These are phyloP conservation scores for Eudasyphora cyanicolor DNA, from an alignment of 2,888 invertebrate species.

Conservation along the genomic window DNA sequence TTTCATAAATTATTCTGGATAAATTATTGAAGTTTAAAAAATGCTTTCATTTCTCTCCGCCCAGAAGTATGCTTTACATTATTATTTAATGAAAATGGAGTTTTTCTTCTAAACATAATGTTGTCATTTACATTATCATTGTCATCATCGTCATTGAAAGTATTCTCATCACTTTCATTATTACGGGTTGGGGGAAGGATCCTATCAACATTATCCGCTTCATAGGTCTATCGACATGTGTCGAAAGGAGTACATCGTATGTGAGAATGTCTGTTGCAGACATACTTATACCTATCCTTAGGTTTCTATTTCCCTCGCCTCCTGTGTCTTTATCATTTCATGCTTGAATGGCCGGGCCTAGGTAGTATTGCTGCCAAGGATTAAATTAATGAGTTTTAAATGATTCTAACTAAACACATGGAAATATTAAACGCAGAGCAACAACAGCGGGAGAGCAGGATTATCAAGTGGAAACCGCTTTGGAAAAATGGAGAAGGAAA, in stretches of 20 bases:
- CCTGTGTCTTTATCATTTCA: conserved; percentile 7
- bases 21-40: too few relatives aligned
- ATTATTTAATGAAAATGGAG: too few relatives aligned
- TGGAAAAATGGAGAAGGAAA: too few relatives aligned
- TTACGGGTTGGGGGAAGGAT: too few relatives aligned
- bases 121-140: background rate
- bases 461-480: too few relatives aligned
- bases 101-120: too few relatives aligned
- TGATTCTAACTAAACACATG: background rate
- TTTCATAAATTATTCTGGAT: too few relatives aligned
- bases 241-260: background rate
- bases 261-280: background rate
- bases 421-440: too few relatives aligned
- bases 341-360: background rate
- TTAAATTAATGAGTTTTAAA: conserved; percentile 26
- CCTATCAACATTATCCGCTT: background rate
- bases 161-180: background rate
- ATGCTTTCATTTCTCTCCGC: too few relatives aligned
- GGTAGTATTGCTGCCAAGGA: background rate
- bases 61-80: too few relatives aligned
- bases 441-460: too few relatives aligned
- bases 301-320: background rate
- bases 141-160: background rate
- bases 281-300: background rate
- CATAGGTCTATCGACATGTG: background rate